phyloP scores from a whole-genome alignment of 1,140 invertebrate genomes.

The Cydia pomonella region DNA sequence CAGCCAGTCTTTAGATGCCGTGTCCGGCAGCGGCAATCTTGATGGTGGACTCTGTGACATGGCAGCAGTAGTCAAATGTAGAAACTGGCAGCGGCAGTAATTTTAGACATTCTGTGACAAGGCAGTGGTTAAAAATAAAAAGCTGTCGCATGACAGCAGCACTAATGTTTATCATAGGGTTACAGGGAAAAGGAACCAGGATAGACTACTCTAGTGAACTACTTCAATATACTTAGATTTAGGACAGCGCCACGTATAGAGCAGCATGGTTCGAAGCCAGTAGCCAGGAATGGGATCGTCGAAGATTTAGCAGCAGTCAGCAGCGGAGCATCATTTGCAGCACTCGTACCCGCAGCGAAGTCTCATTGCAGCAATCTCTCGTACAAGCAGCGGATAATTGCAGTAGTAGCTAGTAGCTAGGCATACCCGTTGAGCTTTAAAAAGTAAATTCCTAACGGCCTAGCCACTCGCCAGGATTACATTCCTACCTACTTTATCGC shows the following conservation, averaged over 20 bases:
- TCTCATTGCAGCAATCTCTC: not conserved
- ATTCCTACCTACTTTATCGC: not conserved
- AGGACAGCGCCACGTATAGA: not conserved
- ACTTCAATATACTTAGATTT: not conserved
- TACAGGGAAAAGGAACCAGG: not conserved
- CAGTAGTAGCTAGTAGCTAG: not conserved
- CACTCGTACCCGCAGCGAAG: too few species aligned
- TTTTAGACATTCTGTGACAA: slow-evolving; percentile 4
- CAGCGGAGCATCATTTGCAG: not conserved
- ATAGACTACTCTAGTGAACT: not conserved
- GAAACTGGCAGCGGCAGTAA: slow-evolving; percentile 1
- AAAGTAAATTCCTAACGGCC: not conserved
- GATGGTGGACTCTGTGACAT: not conserved
- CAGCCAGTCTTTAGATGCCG: not conserved
- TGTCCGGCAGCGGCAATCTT: not conserved
- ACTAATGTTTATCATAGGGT: not conserved
- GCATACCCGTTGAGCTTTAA: not conserved
- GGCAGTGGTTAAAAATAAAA: slow-evolving; percentile 14
- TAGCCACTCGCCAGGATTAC: not conserved
- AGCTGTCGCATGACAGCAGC: slow-evolving; percentile 14
- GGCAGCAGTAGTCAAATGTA: not conserved
- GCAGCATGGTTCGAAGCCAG: not conserved
- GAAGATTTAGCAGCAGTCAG: not conserved
- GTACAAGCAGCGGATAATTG: not conserved
- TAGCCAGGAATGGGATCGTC: not conserved